Percentiles rank a stretch among this genome's conserved stretches.
Conservation (phyloP, 2,113 vertebrate genomes). For the Ammospiza caudacuta region DNA sequence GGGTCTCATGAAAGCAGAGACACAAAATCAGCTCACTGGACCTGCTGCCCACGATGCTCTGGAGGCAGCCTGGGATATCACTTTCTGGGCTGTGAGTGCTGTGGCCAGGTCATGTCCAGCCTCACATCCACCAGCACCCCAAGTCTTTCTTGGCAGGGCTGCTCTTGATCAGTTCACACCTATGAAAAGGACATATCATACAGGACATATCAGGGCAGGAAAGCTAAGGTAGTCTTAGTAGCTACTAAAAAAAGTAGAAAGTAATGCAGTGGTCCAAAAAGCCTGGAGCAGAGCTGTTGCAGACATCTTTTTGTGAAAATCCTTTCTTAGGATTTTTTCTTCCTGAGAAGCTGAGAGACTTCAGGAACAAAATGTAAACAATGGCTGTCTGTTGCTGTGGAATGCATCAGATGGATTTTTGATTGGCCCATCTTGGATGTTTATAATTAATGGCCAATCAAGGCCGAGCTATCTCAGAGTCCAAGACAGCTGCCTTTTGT, state of each 20-base stretch:
- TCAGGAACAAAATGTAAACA: too few species aligned
- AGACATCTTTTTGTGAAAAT: too few species aligned
- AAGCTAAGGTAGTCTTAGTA: rapidly evolving
- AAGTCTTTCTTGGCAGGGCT: background rate
- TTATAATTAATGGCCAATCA: too few species aligned
- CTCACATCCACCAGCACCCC: background rate
- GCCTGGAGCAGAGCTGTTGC: background rate
- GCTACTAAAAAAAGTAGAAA: background rate
- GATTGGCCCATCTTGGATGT: too few species aligned
- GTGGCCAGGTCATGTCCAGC: background rate
- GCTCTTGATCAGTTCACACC: background rate
- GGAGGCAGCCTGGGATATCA: background rate
- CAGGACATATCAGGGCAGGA: background rate
- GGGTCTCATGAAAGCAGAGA: background rate
- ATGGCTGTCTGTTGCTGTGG: too few species aligned
- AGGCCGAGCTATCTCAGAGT: too few species aligned
- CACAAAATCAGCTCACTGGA: background rate
- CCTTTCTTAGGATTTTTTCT: too few species aligned
- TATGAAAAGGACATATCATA: background rate
- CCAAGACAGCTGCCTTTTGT: too few species aligned
- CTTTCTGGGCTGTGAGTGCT: background rate
- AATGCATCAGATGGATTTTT: too few species aligned
- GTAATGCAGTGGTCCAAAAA: background rate
- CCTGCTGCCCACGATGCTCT: background rate
- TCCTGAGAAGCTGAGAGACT: too few species aligned